Evolutionary conservation across 2,113 vertebrate genomes (phyloP).

Genomic region (Paedocypris sp.): DNA sequence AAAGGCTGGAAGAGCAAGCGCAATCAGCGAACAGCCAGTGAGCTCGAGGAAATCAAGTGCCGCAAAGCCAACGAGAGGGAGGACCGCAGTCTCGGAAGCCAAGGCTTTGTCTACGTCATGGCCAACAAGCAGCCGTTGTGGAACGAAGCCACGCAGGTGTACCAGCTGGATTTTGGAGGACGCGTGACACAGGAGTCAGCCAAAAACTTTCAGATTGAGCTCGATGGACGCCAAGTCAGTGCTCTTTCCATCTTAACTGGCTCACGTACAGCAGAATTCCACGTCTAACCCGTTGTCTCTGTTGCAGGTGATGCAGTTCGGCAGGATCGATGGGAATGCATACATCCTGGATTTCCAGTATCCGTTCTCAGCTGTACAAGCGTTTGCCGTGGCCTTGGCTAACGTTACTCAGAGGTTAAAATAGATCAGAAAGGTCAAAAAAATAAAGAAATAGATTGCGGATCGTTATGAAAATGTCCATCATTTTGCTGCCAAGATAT

Average conservation of each 20-base stretch:
- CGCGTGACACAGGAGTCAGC: constrained; percentile 95
- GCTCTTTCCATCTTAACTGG: background rate
- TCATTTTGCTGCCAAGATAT: constrained; percentile 18
- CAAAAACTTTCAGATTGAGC: constrained; percentile 98
- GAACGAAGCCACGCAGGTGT: constrained; percentile 97
- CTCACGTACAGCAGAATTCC: background rate
- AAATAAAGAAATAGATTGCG: constrained; percentile 12
- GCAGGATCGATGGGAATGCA: constrained; percentile 92
- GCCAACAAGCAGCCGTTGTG: constrained; percentile 96
- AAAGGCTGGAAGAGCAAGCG: constrained; percentile 97
- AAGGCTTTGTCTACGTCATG: constrained; percentile 96
- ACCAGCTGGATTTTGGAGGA: constrained; percentile 96
- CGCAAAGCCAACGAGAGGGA: constrained; percentile 90
- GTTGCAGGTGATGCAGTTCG: constrained; percentile 96
- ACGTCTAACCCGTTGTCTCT: background rate
- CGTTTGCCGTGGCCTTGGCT: constrained; percentile 95
- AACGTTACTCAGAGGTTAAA: constrained; percentile 98
- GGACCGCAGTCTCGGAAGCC: constrained; percentile 86
- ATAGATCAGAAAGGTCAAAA: constrained; percentile 51
- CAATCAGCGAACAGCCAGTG: constrained; percentile 77
- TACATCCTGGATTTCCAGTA: constrained; percentile 99
- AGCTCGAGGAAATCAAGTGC: constrained; percentile 90
- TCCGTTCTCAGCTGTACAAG: constrained; percentile 97
- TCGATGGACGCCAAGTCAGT: constrained; percentile 92
- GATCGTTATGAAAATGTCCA: constrained; percentile 14